Conservation (phyloP, 2,888 invertebrate species). For the Drymonia ruficornis region DNA sequence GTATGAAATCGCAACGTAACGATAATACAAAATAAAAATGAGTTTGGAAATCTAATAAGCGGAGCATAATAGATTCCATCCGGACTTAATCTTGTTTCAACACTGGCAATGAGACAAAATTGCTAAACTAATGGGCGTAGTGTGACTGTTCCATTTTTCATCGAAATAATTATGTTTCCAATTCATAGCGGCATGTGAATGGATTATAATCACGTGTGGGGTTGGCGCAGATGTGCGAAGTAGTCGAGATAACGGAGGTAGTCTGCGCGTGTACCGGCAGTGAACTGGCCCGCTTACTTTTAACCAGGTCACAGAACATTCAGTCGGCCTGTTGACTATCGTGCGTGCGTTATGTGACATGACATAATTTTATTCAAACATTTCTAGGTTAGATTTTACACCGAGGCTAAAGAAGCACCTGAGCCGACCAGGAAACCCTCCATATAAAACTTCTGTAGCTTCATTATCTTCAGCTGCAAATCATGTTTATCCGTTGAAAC, state of each 20-base stretch:
- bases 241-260: constrained; percentile 52
- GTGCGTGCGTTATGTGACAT: constrained; percentile 53
- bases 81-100: constrained; percentile 1
- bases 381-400: constrained; percentile 29
- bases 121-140: neutral
- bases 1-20: constrained; percentile 14
- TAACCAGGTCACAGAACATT: constrained; percentile 61
- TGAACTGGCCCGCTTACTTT: constrained; percentile 50
- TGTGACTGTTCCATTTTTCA: neutral
- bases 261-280: constrained; percentile 30
- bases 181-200: neutral
- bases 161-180: constrained; percentile 1
- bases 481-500: neutral
- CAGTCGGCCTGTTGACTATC: constrained; percentile 36
- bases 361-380: constrained; percentile 54
- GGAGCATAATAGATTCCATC: constrained; percentile 4
- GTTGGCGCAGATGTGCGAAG: constrained; percentile 37
- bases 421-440: no score
- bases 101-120: constrained; percentile 1
- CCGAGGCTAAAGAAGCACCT: neutral
- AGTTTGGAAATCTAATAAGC: constrained; percentile 16
- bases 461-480: neutral
- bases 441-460: neutral
- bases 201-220: constrained; percentile 6
- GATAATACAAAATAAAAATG: constrained; percentile 28